Evolutionary conservation across 2,888 invertebrate genomes (phyloP), one percentile per base, ranked within the genome.

Genomic region (Choristoneura rosaceana): DNA sequence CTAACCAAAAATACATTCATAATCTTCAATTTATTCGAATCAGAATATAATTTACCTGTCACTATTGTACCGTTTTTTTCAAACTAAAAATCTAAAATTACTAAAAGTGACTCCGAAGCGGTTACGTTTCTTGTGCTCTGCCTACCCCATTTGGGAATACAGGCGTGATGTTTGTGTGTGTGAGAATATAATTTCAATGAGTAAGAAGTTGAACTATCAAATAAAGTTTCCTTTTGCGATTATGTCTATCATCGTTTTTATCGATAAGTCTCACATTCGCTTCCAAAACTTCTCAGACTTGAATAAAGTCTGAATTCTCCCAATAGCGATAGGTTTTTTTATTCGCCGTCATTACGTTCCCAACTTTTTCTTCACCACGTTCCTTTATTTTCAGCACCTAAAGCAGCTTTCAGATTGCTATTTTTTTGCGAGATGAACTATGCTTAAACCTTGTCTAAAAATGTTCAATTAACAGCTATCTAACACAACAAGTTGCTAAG

Each of bases 201-300:
- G 34, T 34, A 34, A 17, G 9, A 17, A 50, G 15, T 50, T 15
- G 50, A 15, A 50, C 50, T 15, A 15, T 15, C 50, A 8, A 52
- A 52, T 52, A 52, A 52, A 17, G 15, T 50, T 17, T 52, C 50
- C 15, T 52, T 14, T 9, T 15, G 50, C 15, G 10, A 25, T 55
- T 10, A 25, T 52, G 17, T 25, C 55, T 62, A 14, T 34, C 25
- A 15, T 10, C 12, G 50, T 9, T 2, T 50, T 50, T 64, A n/a
- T 64, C 50, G 47, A 50, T 64, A 50, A 55, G 52, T 71, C 63
- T 67, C 66, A 70, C 64, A 52, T 74, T 74, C 55, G 61, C 70
- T 58, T 71, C 45, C 38, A 15, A 75, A 80, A 80, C 76, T 79
- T 79, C 69, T 68, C 78, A 76, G 78, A 79, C 78, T 75, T 59